Percentiles rank a stretch among this genome's conserved stretches.
Conservation (phyloP, 2,888 invertebrate genomes). For the Watsonalla binaria region DNA sequence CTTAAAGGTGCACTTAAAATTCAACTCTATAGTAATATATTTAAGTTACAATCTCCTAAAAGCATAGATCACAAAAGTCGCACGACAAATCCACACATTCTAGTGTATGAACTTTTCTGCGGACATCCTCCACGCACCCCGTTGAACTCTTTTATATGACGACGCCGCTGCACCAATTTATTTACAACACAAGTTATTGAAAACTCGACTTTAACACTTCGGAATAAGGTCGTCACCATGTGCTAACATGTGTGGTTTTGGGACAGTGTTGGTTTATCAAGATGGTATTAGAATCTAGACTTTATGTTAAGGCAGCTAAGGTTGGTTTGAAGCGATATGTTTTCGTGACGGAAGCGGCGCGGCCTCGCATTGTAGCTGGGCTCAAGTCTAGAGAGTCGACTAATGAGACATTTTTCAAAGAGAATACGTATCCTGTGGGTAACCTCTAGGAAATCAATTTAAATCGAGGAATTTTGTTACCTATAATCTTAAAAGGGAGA, state of each 20-base stretch:
- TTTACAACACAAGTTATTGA: neutral
- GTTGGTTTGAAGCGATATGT: slow-evolving; percentile 24
- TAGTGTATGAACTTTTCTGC: slow-evolving; percentile 6
- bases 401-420: neutral
- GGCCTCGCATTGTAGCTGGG: slow-evolving; percentile 47
- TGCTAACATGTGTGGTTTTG: neutral
- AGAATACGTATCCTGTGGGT: neutral
- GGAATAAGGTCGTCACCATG: slow-evolving; percentile 16
- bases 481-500: too few species aligned
- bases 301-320: slow-evolving; percentile 18
- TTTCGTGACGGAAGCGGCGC: slow-evolving; percentile 46
- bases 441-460: too few species aligned
- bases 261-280: slow-evolving; percentile 1
- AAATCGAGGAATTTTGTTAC: too few species aligned
- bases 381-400: slow-evolving; percentile 18
- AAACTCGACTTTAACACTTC: neutral
- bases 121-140: slow-evolving; percentile 55
- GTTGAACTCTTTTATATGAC: slow-evolving; percentile 60
- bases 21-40: neutral
- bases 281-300: slow-evolving; percentile 15
- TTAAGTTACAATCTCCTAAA: neutral
- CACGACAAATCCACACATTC: neutral
- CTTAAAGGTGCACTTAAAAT: neutral
- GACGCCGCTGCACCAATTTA: slow-evolving; percentile 25
- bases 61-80: neutral